Evolutionary conservation across 2,888 invertebrate species (phyloP), one percentile per base, ranked within the genome.

Genomic region (Agonopterix arenella): DNA sequence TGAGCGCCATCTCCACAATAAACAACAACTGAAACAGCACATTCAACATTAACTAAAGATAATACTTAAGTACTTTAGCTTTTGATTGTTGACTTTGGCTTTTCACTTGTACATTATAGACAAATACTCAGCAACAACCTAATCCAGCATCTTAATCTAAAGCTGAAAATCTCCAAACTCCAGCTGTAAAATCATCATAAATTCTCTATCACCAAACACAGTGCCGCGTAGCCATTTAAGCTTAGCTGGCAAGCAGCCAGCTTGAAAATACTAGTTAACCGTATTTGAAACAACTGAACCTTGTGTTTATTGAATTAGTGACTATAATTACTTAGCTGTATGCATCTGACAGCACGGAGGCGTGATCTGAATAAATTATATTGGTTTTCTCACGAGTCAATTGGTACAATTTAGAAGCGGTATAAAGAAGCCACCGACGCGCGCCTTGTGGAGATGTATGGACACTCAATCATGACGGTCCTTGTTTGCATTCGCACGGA

Each of bases 321-420:
- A 8, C 18, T 44, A 44, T 48, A 48, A 48, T 48, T 48, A 48
- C 38, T 48, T 44, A 44, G 44, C 16, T 47, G 42, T 44, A 48
- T 48, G 48, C 44, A 48, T 18, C 46, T 16, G 45, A 11, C 11
- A 38, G 13, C n/a, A 7, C 16, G 11, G 7, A 36, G 44, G 11
- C 48, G 48, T 48, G 48, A 44, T 16, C 7, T 3, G 48, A 44
- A 48, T 48, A 42, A 47, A 47, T 47, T 42, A 36, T 11, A 46
- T 16, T 44, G 44, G 28, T 10, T 44, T 36, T 45, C 11, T 11
- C 36, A 16, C n/a, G 36, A 40, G 36, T 36, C 36, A n/a, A 8
- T 45, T 7, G 8, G 36, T 11, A n/a, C 36, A n/a, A 36, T 8
- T 46, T 46, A 10, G 8, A 8, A 38, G 38, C 28, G 28, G 28